Evolutionary conservation across 2,888 invertebrate genomes (phyloP), one percentile per base, ranked within the genome.

Genomic region (Urechis unicinctus): DNA sequence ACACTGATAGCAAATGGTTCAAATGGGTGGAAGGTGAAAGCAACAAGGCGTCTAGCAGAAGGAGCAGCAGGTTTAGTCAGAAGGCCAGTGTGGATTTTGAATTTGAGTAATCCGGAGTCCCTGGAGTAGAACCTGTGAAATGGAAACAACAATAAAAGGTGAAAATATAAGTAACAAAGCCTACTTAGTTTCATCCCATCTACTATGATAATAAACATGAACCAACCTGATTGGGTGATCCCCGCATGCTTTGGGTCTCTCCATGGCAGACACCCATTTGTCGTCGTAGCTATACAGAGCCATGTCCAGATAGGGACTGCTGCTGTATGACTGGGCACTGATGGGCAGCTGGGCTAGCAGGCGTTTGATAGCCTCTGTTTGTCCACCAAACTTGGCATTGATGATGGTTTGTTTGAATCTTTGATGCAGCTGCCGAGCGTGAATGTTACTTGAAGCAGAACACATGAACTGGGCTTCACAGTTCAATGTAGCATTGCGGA

Each of bases 1-100:
- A 95, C 91, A 70, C 93, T 94, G 62, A 96, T 91, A 6, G 92
- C 89, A 79, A 96, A 92, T 0, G 96, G 96, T 79, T 96, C 94
- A 17, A 87, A 89, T 0, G 96, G 96, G 80, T 96, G 96, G 78
- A 93, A 95, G 9, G 92, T 92, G 75, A 94, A 96, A 22, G 95
- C 92, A 3, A 94, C 93, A 17, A 95, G 83, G 64, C 91, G 81
- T 63, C 92, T 81, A 13, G 88, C 72, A 31, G 72, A 64, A 0
- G 74, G 69, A 82, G 65, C 84, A 9, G 86, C 84, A 9, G 85
- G 83, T 73, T 85, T 83, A 5, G 70, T 70, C 41, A 69, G 64
- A 29, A 70, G 66, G 25, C 86, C 86, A 9, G 87, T 86, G 71
- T 86, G 84, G 68, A 88, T 85, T 68, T 84, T 83, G 78, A 89